phyloP scores from a whole-genome alignment of 2,888 invertebrate genomes.

The Capitulum mitella region DNA sequence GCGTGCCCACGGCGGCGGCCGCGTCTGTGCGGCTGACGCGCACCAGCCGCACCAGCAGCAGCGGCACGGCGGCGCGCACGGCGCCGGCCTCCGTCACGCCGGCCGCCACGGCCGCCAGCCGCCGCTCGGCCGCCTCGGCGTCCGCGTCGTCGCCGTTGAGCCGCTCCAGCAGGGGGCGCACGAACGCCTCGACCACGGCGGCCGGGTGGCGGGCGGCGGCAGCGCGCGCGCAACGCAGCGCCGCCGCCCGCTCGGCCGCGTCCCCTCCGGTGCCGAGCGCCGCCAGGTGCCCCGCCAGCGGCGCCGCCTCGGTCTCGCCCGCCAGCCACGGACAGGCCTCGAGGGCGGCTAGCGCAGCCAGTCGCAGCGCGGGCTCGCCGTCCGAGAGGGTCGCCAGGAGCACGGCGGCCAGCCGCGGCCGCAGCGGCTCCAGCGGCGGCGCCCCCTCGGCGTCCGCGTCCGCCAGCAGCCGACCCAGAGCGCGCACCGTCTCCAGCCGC shows the following conservation, averaged over 20 bases:
- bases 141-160: background rate
- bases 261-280: background rate
- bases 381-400: background rate
- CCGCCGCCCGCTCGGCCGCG: background rate
- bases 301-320: background rate
- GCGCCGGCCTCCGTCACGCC: background rate
- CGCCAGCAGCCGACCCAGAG: slow-evolving; percentile 14
- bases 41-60: slow-evolving; percentile 10
- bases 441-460: background rate
- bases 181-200: background rate
- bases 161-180: background rate
- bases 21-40: background rate
- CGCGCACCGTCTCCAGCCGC: background rate
- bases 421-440: background rate
- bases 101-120: slow-evolving; percentile 1
- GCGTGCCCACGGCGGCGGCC: background rate
- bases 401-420: background rate
- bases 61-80: background rate
- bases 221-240: background rate
- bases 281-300: background rate
- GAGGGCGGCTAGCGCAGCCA: background rate
- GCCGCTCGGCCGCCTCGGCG: background rate
- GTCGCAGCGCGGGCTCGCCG: too few relatives aligned
- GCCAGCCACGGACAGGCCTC: slow-evolving; percentile 3
- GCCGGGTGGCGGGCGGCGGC: background rate